Evolutionary conservation across 1,140 invertebrate species (phyloP).

Genomic region (Drosophila pseudoananassae): DNA sequence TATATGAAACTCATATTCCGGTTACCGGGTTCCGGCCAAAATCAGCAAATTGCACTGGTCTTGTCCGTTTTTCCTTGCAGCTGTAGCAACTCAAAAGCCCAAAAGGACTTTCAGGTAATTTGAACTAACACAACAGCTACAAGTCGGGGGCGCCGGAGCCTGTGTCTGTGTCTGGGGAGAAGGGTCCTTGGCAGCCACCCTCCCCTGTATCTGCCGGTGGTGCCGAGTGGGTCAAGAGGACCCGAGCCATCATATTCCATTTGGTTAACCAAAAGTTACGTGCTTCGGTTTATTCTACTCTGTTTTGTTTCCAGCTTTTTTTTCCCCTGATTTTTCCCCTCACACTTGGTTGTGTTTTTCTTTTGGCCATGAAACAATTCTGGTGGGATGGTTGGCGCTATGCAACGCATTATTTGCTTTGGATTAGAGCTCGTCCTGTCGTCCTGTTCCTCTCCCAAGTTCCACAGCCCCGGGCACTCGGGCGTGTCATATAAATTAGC

Average conservation of each 20-base stretch:
- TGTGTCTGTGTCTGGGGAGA: conserved; percentile 36
- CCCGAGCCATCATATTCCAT: conserved; percentile 55
- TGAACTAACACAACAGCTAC: conserved; percentile 60
- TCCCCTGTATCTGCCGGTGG: not conserved
- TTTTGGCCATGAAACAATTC: conserved; percentile 65
- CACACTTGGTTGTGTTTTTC: conserved; percentile 16
- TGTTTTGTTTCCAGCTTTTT: conserved; percentile 29
- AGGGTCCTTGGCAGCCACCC: not conserved
- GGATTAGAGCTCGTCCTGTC: conserved; percentile 50
- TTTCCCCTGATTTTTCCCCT: not conserved
- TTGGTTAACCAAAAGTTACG: conserved; percentile 77
- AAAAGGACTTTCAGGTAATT: conserved; percentile 73
- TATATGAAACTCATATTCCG: conserved; percentile 39
- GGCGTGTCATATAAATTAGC: conserved; percentile 76
- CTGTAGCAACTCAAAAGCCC: conserved; percentile 54
- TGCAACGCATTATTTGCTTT: conserved; percentile 76
- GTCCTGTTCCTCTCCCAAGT: not conserved
- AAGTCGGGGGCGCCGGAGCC: conserved; percentile 11
- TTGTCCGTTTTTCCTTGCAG: conserved; percentile 9
- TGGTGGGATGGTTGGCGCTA: conserved; percentile 39
- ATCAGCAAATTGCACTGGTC: conserved; percentile 49
- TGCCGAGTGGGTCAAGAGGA: conserved; percentile 46
- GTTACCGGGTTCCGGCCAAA: conserved; percentile 16
- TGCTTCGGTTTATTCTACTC: conserved; percentile 53
- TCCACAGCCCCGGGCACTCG: conserved; percentile 11